Conservation (phyloP, 2,888 invertebrate genomes). For the Corythucha ciliata region DNA sequence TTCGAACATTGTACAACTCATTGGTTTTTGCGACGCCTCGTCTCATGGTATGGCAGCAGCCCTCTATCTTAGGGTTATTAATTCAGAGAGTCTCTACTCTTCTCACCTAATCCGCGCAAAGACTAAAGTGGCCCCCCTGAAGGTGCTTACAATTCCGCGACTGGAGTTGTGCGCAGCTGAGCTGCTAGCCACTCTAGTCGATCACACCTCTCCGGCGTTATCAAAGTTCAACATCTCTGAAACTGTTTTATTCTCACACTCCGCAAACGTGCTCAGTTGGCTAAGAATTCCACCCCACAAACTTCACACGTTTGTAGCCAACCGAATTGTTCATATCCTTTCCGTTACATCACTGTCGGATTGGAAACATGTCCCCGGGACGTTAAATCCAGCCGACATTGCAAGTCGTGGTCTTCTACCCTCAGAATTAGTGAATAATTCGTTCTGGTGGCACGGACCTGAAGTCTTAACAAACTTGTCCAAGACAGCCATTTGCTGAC, state of each 20-base stretch:
- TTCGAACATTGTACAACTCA: neutral
- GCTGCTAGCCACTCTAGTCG: neutral
- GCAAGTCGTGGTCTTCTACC: neutral
- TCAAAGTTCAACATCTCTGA: neutral
- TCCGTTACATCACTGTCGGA: neutral
- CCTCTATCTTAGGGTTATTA: conserved; percentile 10
- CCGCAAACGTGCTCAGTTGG: conserved; percentile 34
- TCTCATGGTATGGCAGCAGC: conserved; percentile 15
- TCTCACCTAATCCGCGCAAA: conserved; percentile 23
- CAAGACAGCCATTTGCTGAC: neutral
- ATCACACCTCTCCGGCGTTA: neutral
- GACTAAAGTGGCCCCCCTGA: conserved; percentile 31
- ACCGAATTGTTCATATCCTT: conserved; percentile 37
- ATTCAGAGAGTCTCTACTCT: conserved; percentile 7
- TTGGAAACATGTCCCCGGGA: conserved; percentile 1
- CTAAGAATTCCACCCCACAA: conserved; percentile 29
- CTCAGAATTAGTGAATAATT: neutral
- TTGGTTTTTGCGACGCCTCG: conserved; percentile 23
- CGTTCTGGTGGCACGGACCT: conserved; percentile 6
- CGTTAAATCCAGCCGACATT: neutral
- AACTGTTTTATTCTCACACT: conserved; percentile 28
- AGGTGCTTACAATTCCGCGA: conserved; percentile 20
- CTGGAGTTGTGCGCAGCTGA: conserved; percentile 11
- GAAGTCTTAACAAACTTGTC: too few relatives aligned
- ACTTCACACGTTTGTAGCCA: conserved; percentile 34